A percentile compares a stretch with the other conserved stretches of the same genome.
Evolutionary conservation across 2,888 invertebrate genomes (phyloP).

Genomic region (Dilophus febrilis): DNA sequence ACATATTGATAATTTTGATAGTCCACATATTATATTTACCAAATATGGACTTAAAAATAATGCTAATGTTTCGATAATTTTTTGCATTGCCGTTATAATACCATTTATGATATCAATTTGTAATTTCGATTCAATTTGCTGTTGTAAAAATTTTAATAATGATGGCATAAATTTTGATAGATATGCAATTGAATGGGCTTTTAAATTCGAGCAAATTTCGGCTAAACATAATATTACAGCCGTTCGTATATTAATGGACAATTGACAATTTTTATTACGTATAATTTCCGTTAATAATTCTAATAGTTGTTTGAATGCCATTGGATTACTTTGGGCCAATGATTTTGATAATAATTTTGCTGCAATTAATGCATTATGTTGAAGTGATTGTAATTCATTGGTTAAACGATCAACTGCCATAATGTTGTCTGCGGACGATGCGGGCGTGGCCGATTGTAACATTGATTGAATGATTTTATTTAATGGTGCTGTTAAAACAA

Average conservation of each 20-base stretch:
- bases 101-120: slow-evolving; percentile 42
- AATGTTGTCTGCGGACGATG: slow-evolving; percentile 22
- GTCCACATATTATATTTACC: slow-evolving; percentile 46
- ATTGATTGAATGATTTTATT: slow-evolving; percentile 39
- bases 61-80: slow-evolving; percentile 65
- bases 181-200: slow-evolving; percentile 54
- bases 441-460: too few species aligned
- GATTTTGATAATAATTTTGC: slow-evolving; percentile 66
- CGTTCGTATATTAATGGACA: slow-evolving; percentile 38
- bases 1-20: slow-evolving; percentile 40
- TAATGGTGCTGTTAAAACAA: slow-evolving; percentile 26
- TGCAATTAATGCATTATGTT: slow-evolving; percentile 68
- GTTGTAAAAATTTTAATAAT: slow-evolving; percentile 44
- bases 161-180: slow-evolving; percentile 68
- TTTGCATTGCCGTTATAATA: slow-evolving; percentile 57
- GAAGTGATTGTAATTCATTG: slow-evolving; percentile 28
- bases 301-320: slow-evolving; percentile 52
- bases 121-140: slow-evolving; percentile 39
- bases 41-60: slow-evolving; percentile 76
- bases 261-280: slow-evolving; percentile 15
- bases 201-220: slow-evolving; percentile 58
- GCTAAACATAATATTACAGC: slow-evolving; percentile 61
- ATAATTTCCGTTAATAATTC: slow-evolving; percentile 41
- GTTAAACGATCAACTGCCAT: too few species aligned
- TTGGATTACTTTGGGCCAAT: slow-evolving; percentile 47